These are phyloP conservation scores for Heterodera filipjevi DNA, from an alignment of 2,888 invertebrate genomes.

Conservation along the genomic window DNA sequence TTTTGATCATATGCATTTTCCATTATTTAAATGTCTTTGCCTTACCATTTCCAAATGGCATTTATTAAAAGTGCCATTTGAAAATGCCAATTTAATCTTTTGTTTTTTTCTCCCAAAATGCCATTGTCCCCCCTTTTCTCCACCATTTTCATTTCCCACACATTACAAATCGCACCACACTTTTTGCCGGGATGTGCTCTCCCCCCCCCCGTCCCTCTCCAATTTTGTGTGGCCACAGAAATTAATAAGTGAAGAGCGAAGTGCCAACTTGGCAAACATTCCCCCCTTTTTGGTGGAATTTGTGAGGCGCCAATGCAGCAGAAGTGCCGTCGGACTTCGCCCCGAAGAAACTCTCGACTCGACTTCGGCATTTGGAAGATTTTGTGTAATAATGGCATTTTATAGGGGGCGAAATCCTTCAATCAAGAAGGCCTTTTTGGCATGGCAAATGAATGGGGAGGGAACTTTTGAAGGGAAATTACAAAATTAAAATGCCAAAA, in stretches of 20 bases:
- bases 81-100: not conserved
- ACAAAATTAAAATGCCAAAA: too few species aligned
- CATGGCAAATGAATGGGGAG: not conserved
- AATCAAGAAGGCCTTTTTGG: not conserved
- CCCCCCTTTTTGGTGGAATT: not conserved
- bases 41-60: not conserved
- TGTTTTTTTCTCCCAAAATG: not conserved
- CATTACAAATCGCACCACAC: not conserved
- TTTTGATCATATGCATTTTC: not conserved
- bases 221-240: not conserved
- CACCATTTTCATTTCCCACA: not conserved
- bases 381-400: slow-evolving; percentile 10
- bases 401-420: not conserved
- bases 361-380: not conserved
- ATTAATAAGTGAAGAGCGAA: slow-evolving; percentile 6
- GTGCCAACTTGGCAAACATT: slow-evolving; percentile 5
- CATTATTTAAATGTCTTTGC: not conserved
- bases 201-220: not conserved
- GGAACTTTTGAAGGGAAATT: not conserved
- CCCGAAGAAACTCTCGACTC: not conserved
- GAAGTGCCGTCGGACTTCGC: not conserved
- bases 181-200: not conserved
- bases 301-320: not conserved
- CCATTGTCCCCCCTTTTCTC: not conserved
- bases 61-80: too few species aligned